Base-by-base conservation (phyloP, 2,113 vertebrate genomes). In the Colossoma macropomum region DNA sequence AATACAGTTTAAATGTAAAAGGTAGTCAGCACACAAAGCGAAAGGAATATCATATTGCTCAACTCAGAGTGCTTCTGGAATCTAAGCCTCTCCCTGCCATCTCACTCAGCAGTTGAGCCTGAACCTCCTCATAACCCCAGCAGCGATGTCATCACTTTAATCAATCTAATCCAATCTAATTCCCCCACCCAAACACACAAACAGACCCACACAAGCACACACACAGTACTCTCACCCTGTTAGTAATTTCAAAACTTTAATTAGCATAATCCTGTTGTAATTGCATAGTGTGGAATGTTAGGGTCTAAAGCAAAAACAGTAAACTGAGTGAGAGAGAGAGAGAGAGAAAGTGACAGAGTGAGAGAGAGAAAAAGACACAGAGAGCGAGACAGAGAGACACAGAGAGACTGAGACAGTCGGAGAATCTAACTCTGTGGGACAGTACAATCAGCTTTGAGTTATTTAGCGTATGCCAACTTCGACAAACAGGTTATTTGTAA, bases 141-240 rank as follows among this genome's bases (percentile, higher is more conserved):
- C 72, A 81, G 82, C 52, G 50, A 71, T 83, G 83, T 87, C 66
- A 87, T 85, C 86, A 81, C 79, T 84, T 82, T 85, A 73, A 86
- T 76, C 70, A 85, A 84, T 25, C 56, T 86, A 86, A 83, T 80
- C 85, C 77, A 60, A 34, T 62, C 52, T 17, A 62, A 45, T 25
- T n/a, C 23, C 19, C 25, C 52, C 74, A 85, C 59, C 77, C 54
- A 65, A 21, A 63, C 56, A 81, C 56, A 63, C 70, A 48, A 54
- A 21, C 21, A 71, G 30, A 56, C 38, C 80, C 21, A 56, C 77
- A 59, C 65, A 69, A 11, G 23, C 59, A 69, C 27, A 48, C 70
- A 65, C 70, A 65, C 17, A 27, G 5, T 19, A 75, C 73, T 28
- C 30, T 50, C 63, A 75, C 54, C 48, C 75, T 25, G 19, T 27